Evolutionary conservation across 2,888 invertebrate genomes (phyloP).

Genomic region (Octodonta nipae): DNA sequence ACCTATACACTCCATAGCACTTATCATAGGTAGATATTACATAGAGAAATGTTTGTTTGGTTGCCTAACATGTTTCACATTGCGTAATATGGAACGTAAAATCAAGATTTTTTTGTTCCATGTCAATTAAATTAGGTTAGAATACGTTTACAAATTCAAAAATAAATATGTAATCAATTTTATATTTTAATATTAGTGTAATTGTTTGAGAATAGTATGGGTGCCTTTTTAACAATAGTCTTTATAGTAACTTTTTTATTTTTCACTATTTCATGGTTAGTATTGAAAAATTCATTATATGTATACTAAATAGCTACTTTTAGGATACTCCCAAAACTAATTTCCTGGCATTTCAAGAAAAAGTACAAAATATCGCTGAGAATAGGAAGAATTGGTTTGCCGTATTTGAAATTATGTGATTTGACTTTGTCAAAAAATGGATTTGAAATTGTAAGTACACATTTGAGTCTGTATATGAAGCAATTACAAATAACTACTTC

Average conservation of each 20-base stretch:
- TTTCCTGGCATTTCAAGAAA: slow-evolving; percentile 68
- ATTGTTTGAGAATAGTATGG: no score
- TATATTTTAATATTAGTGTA: no score
- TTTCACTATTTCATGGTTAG: slow-evolving; percentile 17
- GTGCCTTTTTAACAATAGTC: slow-evolving; percentile 15
- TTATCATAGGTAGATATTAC: no score
- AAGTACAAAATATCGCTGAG: slow-evolving; percentile 66
- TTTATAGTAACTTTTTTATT: slow-evolving; percentile 16
- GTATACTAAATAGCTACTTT: slow-evolving; percentile 11
- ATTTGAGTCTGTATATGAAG: background rate
- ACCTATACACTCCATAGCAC: no score
- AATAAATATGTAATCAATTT: no score
- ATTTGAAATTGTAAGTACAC: slow-evolving; percentile 27
- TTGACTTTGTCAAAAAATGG: slow-evolving; percentile 69
- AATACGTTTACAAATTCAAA: no score
- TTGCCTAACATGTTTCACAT: no score
- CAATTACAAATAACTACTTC: background rate
- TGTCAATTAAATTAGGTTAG: no score
- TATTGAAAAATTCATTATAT: slow-evolving; percentile 1
- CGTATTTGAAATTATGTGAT: slow-evolving; percentile 66
- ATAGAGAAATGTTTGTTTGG: no score
- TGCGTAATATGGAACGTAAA: no score
- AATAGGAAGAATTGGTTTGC: slow-evolving; percentile 70
- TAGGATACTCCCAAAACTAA: slow-evolving; percentile 63
- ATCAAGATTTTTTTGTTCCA: no score